These are phyloP conservation scores for Tachysurus vachellii DNA, from an alignment of 2,113 vertebrate species.

Conservation along the genomic window DNA sequence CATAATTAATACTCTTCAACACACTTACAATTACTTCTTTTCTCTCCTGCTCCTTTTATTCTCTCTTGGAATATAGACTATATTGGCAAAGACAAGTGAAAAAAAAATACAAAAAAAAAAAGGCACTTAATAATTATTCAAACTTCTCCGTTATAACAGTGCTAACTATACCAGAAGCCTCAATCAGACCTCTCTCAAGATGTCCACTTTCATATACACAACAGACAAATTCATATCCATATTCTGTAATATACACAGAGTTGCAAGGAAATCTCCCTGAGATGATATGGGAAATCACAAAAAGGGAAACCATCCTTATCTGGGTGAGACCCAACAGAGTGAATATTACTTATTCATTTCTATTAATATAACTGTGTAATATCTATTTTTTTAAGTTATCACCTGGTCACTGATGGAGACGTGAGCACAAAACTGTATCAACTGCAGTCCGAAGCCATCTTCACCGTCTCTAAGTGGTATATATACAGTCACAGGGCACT, in stretches of 20 bases:
- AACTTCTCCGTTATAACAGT: constrained; percentile 23
- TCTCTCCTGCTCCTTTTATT: background rate
- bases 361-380: no score
- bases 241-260: background rate
- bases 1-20: constrained; percentile 9
- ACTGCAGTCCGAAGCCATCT: no score
- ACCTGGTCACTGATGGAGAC: no score
- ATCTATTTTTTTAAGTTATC: no score
- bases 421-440: no score
- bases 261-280: no score
- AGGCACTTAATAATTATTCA: constrained; percentile 33
- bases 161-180: constrained; percentile 13
- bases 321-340: no score
- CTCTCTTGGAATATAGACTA: constrained; percentile 8
- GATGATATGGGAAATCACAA: no score
- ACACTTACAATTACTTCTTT: no score
- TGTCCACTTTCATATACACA: background rate
- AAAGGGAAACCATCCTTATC: no score
- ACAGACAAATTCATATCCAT: background rate
- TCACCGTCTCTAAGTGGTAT: no score
- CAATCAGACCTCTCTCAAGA: background rate
- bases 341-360: no score
- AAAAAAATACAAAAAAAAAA: background rate
- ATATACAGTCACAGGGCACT: background rate
- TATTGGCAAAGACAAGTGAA: background rate